phyloP scores from a whole-genome alignment of 1,140 invertebrate species.

The Chionoecetes opilio region DNA sequence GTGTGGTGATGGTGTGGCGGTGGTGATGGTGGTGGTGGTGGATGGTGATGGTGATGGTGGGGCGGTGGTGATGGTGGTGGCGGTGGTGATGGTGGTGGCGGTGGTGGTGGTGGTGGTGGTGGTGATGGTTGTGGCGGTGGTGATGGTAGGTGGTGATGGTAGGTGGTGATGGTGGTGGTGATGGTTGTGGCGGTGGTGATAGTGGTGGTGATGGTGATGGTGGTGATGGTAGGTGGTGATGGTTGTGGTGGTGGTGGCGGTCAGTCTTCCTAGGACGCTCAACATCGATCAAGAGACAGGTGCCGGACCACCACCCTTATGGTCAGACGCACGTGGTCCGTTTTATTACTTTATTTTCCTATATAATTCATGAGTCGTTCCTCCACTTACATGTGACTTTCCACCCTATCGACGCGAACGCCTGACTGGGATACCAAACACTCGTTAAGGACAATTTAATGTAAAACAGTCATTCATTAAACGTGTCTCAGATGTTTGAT shows the following conservation, averaged over 20 bases:
- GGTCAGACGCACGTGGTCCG: not conserved
- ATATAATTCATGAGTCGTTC: not conserved
- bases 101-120: not conserved
- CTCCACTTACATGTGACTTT: not conserved
- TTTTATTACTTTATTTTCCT: not conserved
- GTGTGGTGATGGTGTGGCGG: too few relatives aligned
- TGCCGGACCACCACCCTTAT: not conserved
- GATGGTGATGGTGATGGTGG: too few relatives aligned
- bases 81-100: not conserved
- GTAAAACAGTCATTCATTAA: not conserved
- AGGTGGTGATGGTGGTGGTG: not conserved
- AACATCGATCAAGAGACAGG: constrained; percentile 4
- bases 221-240: not conserved
- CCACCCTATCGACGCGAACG: too few relatives aligned
- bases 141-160: not conserved
- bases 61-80: not conserved
- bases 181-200: not conserved
- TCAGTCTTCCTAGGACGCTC: not conserved
- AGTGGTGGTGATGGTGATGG: not conserved
- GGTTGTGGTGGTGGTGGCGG: not conserved
- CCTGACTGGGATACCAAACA: not conserved
- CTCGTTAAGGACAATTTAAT: not conserved
- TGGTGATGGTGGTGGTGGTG: too few relatives aligned
- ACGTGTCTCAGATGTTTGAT: not conserved
- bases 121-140: not conserved